These are phyloP conservation scores for Okapia johnstoni DNA, from an alignment of 2,113 vertebrate genomes.

Conservation along the genomic window DNA sequence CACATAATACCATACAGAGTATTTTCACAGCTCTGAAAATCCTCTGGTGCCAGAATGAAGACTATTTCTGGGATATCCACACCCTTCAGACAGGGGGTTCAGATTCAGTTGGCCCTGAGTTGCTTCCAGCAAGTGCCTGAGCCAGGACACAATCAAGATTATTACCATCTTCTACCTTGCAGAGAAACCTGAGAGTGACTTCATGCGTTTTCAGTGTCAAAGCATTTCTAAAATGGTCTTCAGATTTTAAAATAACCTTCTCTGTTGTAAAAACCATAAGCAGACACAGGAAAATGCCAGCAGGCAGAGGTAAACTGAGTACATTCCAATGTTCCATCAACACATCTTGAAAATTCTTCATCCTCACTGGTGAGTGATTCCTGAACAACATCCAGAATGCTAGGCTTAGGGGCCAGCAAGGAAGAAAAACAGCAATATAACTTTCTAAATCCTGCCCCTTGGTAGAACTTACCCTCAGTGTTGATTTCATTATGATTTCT, in stretches of 20 bases:
- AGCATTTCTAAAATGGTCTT: neutral
- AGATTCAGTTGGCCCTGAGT: neutral
- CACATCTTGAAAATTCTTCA: conserved; percentile 47
- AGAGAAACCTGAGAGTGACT: neutral
- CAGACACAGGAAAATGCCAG: conserved; percentile 32
- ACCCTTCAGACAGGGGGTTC: neutral
- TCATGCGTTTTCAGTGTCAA: neutral
- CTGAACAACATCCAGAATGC: conserved; percentile 2
- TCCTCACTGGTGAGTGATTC: conserved; percentile 9
- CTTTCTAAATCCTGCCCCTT: conserved; percentile 18
- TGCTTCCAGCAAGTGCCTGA: neutral
- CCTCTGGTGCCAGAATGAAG: neutral
- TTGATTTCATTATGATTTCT: conserved; percentile 45
- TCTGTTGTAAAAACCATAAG: conserved; percentile 16
- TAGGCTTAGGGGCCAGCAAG: neutral
- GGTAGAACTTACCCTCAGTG: neutral
- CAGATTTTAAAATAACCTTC: conserved; percentile 45
- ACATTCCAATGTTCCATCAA: conserved; percentile 29
- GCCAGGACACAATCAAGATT: neutral
- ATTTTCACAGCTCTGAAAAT: neutral
- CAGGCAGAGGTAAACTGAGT: conserved; percentile 36
- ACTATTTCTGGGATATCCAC: neutral
- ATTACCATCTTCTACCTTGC: neutral
- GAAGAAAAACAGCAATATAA: neutral
- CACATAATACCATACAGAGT: neutral